These are phyloP conservation scores for Diarsia rubi DNA, from an alignment of 2,888 invertebrate species.

Conservation along the genomic window DNA sequence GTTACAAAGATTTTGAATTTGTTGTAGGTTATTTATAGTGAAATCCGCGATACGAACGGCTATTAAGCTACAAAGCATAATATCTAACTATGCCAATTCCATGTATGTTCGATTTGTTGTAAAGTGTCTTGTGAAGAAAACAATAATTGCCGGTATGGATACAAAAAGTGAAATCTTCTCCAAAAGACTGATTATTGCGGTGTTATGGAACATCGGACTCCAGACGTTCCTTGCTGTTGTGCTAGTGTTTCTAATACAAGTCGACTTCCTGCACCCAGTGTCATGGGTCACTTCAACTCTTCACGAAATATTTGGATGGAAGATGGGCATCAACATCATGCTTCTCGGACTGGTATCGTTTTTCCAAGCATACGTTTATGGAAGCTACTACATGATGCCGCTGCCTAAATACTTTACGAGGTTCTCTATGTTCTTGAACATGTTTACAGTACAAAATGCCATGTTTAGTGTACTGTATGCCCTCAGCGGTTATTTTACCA, in stretches of 20 bases:
- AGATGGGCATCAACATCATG: constrained; percentile 92
- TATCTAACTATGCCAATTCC: constrained; percentile 29
- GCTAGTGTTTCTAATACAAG: constrained; percentile 91
- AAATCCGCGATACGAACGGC: neutral
- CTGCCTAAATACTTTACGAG: constrained; percentile 92
- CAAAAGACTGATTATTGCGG: constrained; percentile 91
- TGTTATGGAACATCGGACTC: constrained; percentile 91
- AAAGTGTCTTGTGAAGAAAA: constrained; percentile 1
- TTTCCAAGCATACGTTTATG: constrained; percentile 93
- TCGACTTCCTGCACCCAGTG: constrained; percentile 92
- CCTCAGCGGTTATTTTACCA: constrained; percentile 92
- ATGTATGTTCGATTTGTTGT: constrained; percentile 9
- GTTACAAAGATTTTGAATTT: constrained; percentile 44
- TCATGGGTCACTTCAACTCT: constrained; percentile 92
- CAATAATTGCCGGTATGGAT: constrained; percentile 77
- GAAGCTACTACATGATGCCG: constrained; percentile 92
- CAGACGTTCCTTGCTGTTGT: constrained; percentile 88
- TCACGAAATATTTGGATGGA: constrained; percentile 90
- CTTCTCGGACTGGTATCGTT: constrained; percentile 92
- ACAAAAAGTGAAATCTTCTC: constrained; percentile 90
- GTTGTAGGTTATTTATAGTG: constrained; percentile 45
- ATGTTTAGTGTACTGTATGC: constrained; percentile 91
- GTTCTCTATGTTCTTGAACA: constrained; percentile 92
- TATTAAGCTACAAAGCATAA: neutral
- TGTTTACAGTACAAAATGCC: constrained; percentile 92